phyloP scores from a whole-genome alignment of 1,140 invertebrate genomes.

The Zeugodacus cucurbitae region DNA sequence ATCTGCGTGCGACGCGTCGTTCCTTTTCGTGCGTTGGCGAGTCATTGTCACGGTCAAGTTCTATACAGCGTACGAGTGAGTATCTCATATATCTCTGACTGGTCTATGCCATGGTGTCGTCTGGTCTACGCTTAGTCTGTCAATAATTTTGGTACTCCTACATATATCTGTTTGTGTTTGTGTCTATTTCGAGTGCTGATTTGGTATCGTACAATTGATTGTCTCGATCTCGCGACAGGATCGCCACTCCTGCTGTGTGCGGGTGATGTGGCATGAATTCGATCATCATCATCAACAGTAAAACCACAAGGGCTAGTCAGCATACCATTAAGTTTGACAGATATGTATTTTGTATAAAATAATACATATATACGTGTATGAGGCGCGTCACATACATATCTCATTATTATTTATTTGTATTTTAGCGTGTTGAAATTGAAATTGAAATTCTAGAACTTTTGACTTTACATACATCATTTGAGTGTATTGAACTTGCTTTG shows the following conservation, averaged over 20 bases:
- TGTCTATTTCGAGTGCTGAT: neutral
- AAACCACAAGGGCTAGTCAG: neutral
- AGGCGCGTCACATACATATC: neutral
- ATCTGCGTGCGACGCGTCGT: neutral
- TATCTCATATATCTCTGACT: neutral
- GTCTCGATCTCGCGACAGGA: slow-evolving; percentile 5
- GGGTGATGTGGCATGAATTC: slow-evolving; percentile 3
- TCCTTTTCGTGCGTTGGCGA: neutral
- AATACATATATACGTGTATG: no score
- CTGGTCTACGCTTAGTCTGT: neutral
- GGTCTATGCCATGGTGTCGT: neutral
- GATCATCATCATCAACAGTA: slow-evolving; percentile 2
- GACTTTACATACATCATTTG: neutral
- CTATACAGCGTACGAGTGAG: neutral
- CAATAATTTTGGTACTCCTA: neutral
- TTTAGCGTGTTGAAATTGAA: neutral
- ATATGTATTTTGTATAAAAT: neutral
- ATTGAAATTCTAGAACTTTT: neutral
- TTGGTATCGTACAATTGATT: slow-evolving; percentile 1
- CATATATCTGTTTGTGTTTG: neutral
- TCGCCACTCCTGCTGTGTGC: neutral
- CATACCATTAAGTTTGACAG: neutral
- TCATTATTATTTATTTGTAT: neutral
- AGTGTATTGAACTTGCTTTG: neutral
- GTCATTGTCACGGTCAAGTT: slow-evolving; percentile 29